Percentiles rank a stretch among this genome's conserved stretches.
phyloP scores from a whole-genome alignment of 2,113 vertebrate genomes.

The Lagenorhynchus albirostris region DNA sequence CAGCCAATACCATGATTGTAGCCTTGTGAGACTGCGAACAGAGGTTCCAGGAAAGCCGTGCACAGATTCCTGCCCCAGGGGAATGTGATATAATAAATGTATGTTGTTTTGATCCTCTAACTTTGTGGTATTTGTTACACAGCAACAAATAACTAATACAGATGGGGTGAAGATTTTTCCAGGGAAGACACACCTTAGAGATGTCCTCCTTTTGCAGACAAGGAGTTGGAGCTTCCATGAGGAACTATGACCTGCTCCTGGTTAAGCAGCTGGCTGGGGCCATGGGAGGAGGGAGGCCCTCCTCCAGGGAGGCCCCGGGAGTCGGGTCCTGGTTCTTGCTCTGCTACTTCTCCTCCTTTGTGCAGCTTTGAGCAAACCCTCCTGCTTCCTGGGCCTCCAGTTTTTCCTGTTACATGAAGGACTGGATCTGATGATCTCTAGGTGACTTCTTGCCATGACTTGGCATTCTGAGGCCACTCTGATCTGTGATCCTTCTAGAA shows the following conservation, averaged over 20 bases:
- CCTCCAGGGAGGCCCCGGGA: neutral
- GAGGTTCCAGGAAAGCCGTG: neutral
- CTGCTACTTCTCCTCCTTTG: neutral
- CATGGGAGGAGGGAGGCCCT: neutral
- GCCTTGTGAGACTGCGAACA: neutral
- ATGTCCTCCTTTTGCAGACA: neutral
- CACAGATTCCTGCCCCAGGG: neutral
- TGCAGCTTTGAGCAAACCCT: neutral
- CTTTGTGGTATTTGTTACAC: neutral
- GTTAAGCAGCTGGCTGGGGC: neutral
- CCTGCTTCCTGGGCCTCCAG: neutral
- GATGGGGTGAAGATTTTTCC: neutral
- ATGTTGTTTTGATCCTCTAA: neutral
- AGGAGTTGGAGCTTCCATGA: neutral
- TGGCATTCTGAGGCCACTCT: neutral
- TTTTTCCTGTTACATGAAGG: neutral
- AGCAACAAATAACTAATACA: neutral
- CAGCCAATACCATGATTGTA: neutral
- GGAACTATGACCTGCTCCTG: neutral
- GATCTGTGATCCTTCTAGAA: neutral
- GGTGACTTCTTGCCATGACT: neutral
- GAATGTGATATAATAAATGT: neutral
- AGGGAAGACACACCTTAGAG: neutral
- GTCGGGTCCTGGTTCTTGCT: neutral
- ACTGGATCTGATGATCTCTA: neutral